Evolutionary conservation across 92 coral and sea anemone species (phyloP), one percentile per base, ranked within the genome.

Genomic region (Phenganax subtilis): DNA sequence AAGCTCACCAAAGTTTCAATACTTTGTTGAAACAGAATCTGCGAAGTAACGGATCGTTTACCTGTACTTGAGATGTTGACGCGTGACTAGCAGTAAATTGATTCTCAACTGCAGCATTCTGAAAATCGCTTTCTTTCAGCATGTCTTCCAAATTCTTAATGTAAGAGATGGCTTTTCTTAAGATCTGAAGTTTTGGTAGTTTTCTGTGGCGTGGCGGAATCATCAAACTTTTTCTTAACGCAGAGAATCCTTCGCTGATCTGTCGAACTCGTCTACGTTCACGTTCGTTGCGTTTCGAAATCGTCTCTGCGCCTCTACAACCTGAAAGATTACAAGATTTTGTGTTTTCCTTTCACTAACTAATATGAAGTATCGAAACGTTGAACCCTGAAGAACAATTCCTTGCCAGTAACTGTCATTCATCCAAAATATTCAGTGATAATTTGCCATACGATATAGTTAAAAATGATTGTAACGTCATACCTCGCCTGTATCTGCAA

Each of bases 211-310:
- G 53, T 62, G 98, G 97, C 20, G 72, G 81, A 54, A 93, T 90
- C 52, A 93, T 91, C 51, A 94, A 83, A 73, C 88, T 97, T 71
- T 86, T 90, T 51, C 98, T 89, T 52, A 94, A 81, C 82, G 76
- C 87, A 9, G 96, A 90, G 82, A 94, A 94, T 8, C 98, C 98
- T 75, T 94, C 98, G 60, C 98, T 94, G 54, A 94, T 97, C 63
- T 88, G 91, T 58, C 92, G 92, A 16, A 94, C 98, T 11, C 98
- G 85, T 77, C 89, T 92, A 7, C 98, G 37, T 81, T 94, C 98
- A 44, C 98, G 88, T 70, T 94, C 98, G 57, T 94, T 94, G 44
- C 98, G 88, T 44, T 60, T 77, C 37, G 66, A 77, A 58, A 77
- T 14, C 9, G 55, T 77, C 51, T 37, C 73, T 15, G 6, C 29